Evolutionary conservation across 2,113 vertebrate species (phyloP), one percentile per base, ranked within the genome.

Genomic region (Boulengeromyrus knoepffleri): DNA sequence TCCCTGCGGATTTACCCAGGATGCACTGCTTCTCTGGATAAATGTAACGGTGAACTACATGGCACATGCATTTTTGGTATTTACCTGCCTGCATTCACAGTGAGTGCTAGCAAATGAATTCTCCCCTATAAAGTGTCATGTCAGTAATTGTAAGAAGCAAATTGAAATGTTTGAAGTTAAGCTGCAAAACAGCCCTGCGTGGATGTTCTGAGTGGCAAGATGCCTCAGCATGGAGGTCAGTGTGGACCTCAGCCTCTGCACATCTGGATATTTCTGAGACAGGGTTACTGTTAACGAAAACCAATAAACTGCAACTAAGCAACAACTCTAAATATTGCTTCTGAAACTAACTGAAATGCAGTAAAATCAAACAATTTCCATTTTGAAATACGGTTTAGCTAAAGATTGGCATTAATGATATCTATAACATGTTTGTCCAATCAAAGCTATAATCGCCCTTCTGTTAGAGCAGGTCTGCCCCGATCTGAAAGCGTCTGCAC

Each of bases 401-500:
- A 3, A 31, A 66, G 24, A n/a, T 10, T 27, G 24, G 3, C 3
- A 12, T 66, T 27, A 66, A 27, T 66, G 62, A 66, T 27, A 12
- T n/a, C n/a, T 66, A 10, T 27, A 31, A 70, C 9, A 27, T 58
- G 56, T 70, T 13, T 13, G 62, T 70, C 62, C 3, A 31, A 62
- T 2, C 42, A 10, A 36, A 85, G 17, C 45, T 47, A 39, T 85
- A 83, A 21, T 42, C 1, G 77, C 36, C 39, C 36, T 62, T 19
- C 17, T 42, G 45, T 80, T 36, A 39, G 36, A 80, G 36, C 31
- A 36, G 15, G 31, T 10, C 45, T 24, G 19, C 6, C 45, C 3
- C 7, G 80, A 93, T 94, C 92, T 91, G 21, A 36, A 15, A 27
- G 21, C 2, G 0, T 56, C 53, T 56, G 53, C 53, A 56, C 6